phyloP scores from a whole-genome alignment of 1,140 invertebrate genomes.

The Eueides isabella region DNA sequence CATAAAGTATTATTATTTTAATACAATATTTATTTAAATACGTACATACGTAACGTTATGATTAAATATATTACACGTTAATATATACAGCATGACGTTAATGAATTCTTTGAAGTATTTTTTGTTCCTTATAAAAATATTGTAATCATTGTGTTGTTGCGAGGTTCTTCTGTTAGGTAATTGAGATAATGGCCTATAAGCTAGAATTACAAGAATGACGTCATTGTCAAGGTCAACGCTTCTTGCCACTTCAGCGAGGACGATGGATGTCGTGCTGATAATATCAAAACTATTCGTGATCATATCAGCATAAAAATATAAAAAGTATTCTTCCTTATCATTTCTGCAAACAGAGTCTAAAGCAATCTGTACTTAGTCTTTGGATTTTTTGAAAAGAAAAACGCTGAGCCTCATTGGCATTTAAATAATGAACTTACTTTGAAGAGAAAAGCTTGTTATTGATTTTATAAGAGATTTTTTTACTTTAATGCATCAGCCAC shows the following conservation, averaged over 20 bases:
- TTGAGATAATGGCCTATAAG: slow-evolving; percentile 33
- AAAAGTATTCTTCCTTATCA: background rate
- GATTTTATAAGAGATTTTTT: too few relatives aligned
- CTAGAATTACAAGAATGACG: slow-evolving; percentile 44
- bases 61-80: background rate
- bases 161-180: slow-evolving; percentile 18
- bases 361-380: background rate
- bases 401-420: too few relatives aligned
- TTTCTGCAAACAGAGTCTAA: background rate
- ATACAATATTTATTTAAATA: background rate
- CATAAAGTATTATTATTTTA: too few relatives aligned
- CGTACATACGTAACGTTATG: background rate
- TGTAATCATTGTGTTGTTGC: slow-evolving; percentile 3
- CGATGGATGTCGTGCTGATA: slow-evolving; percentile 36
- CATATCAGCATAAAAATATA: slow-evolving; percentile 42
- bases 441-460: too few relatives aligned
- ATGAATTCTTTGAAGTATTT: slow-evolving; percentile 1
- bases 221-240: slow-evolving; percentile 50
- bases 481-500: too few relatives aligned
- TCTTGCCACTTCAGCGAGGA: slow-evolving; percentile 37
- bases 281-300: slow-evolving; percentile 31
- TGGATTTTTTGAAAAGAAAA: background rate
- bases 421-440: too few relatives aligned
- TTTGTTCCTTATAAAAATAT: background rate
- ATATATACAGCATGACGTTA: background rate